Base-by-base conservation (phyloP, 1,140 invertebrate species). In the Idris sp. region DNA sequence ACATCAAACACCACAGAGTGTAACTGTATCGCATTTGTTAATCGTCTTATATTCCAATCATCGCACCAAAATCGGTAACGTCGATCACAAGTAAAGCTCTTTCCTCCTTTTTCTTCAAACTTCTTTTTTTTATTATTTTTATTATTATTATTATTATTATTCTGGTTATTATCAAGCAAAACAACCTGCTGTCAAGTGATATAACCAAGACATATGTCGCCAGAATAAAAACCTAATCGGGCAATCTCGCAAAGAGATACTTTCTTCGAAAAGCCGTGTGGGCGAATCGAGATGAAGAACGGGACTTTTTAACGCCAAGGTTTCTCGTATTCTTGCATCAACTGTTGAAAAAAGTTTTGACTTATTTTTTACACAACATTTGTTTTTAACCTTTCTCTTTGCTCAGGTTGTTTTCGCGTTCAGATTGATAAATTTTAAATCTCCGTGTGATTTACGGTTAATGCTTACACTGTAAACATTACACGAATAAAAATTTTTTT, bases 231-330 rank as follows among this genome's bases (percentile, higher is more conserved):
- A 15, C 49, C 31, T 44, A 65, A 58, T 65, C 58, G 44, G 14
- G 36, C 30, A 15, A 62, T 58, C 58, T 68, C 6, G 54, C 30
- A 30, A 65, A 54, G 16, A 10, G 38, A 46, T 22, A 43, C 61
- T 73, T 67, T 64, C 71, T 74, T 35, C 64, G 58, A 79, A 83
- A 78, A 41, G 8, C 35, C 19, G 62, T 49, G 67, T 81, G 43
- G 80, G 76, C 67, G 74, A 77, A 41, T 38, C 19, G 40, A 30
- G 35, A 68, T 64, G 74, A 73, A 31, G 51, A 72, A 76, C 67
- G 74, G 62, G 46, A 72, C 56, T 72, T 59, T 65, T 65, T 48
- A 33, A 56, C 28, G 33, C 44, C 19, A 31, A 59, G 13, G 41
- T 58, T 51, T 61, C 61, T 68, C 43, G 19, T 35, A 51, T 67